Evolutionary conservation across 2,888 invertebrate species (phyloP).

Genomic region (Tethea ocularis): DNA sequence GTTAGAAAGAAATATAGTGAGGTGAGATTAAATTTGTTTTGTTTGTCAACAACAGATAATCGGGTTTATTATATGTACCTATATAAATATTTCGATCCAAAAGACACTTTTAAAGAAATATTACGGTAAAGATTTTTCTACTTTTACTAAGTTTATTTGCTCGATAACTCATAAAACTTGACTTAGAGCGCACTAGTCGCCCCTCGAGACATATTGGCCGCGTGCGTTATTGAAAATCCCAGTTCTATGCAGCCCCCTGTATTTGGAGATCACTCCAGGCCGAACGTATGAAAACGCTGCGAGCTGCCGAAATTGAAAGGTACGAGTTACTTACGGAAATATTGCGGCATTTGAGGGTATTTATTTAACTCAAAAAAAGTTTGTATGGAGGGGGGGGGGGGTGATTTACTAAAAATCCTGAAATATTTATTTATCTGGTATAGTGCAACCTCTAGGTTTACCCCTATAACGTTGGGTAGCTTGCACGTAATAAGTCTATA

Average conservation of each 20-base stretch:
- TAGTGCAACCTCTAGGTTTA: no score
- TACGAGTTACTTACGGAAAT: slow-evolving; percentile 7
- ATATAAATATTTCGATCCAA: no score
- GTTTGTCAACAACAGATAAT: no score
- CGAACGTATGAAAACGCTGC: slow-evolving; percentile 47
- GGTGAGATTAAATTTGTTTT: no score
- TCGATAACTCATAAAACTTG: slow-evolving; percentile 65
- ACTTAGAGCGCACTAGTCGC: slow-evolving; percentile 57
- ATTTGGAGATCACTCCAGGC: slow-evolving; percentile 62
- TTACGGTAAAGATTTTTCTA: slow-evolving; percentile 1
- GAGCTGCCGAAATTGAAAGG: slow-evolving; percentile 48
- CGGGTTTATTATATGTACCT: no score
- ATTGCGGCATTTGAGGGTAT: slow-evolving; percentile 12
- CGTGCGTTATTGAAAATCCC: slow-evolving; percentile 62
- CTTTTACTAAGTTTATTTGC: slow-evolving; percentile 40
- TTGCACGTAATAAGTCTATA: no score
- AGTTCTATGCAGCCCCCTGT: slow-evolving; percentile 57
- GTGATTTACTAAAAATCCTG: no score
- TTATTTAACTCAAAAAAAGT: no score
- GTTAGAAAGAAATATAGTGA: no score
- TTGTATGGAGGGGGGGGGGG: no score
- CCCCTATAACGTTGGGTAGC: no score
- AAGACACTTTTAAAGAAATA: background rate
- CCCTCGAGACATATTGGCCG: slow-evolving; percentile 62
- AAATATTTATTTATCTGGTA: no score